Percentiles rank a stretch among this genome's conserved stretches.
phyloP scores from a whole-genome alignment of 2,888 invertebrate genomes.

The Trachelus iudaicus region DNA sequence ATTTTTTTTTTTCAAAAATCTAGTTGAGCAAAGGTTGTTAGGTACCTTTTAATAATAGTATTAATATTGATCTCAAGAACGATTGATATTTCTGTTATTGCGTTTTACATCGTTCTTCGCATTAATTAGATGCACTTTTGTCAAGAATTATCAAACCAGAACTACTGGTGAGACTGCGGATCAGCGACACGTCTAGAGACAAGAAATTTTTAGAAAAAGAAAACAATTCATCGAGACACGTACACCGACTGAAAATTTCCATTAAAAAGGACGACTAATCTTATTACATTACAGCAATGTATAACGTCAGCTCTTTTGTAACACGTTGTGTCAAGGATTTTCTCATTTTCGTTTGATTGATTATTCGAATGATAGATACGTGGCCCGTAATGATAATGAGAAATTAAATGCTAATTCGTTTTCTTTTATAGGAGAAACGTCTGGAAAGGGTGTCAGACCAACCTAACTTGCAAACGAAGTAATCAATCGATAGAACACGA shows the following conservation, averaged over 20 bases:
- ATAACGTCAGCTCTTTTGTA: neutral
- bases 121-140: neutral
- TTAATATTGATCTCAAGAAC: neutral
- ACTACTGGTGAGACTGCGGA: too few relatives aligned
- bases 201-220: neutral
- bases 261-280: neutral
- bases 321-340: neutral
- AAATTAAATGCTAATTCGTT: neutral
- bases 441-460: neutral
- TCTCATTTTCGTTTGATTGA: neutral
- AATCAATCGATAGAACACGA: neutral
- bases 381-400: neutral
- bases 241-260: neutral
- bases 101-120: neutral
- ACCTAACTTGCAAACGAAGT: neutral
- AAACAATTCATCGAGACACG: neutral
- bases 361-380: neutral
- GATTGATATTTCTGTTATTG: neutral
- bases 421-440: neutral
- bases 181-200: neutral
- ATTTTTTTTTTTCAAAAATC: neutral
- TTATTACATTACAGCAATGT: neutral
- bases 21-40: neutral
- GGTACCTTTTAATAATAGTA: neutral
- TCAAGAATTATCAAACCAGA: neutral